Base-by-base conservation (phyloP, 2,113 vertebrate species). In the Heterotis niloticus region DNA sequence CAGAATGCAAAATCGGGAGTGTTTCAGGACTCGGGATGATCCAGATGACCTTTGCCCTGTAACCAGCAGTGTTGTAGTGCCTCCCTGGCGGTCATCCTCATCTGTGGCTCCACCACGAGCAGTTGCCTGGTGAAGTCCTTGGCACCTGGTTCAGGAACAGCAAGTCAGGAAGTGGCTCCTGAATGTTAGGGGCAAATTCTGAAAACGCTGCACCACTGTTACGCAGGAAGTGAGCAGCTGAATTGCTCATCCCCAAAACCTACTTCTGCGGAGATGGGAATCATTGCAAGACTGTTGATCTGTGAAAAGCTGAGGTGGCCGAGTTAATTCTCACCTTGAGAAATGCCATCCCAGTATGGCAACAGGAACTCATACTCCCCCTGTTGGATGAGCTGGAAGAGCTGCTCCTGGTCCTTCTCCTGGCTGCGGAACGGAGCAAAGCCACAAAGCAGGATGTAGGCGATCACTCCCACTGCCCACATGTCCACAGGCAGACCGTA, bases 401-500 rank as follows among this genome's bases (percentile, higher is more conserved):
- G 90, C 83, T 98, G 95, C 0, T 96, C 96, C 82, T 99, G 98
- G 88, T 98, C 94, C 28, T 95, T 92, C 5, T 96, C 94, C 10
- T 91, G 93, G 89, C 96, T 99, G 66, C 96, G 95, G 85, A 99
- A 99, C 0, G 98, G 98, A 4, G 98, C 96, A 24, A 99, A 99
- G 74, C 97, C 98, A 3, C 96, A 97, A 28, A 99, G 91, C 17
- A 99, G 93, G 83, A 98, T 94, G 75, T 97, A 98, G 72, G 98
- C 93, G 84, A 99, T 98, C 78, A 99, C 95, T 5, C 98, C 98
- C 20, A 96, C 93, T 9, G 98, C 97, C 98, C 98, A 99, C 86
- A 99, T 90, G 69, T 99, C 97, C 68, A 99, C 98, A 77, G 94
- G 92, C 0, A 99, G 90, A 20, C 96, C 96, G 62, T 99, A 99